Conservation (phyloP, 2,797 vertebrate genomes). For the Pseudopleuronectes americanus region DNA sequence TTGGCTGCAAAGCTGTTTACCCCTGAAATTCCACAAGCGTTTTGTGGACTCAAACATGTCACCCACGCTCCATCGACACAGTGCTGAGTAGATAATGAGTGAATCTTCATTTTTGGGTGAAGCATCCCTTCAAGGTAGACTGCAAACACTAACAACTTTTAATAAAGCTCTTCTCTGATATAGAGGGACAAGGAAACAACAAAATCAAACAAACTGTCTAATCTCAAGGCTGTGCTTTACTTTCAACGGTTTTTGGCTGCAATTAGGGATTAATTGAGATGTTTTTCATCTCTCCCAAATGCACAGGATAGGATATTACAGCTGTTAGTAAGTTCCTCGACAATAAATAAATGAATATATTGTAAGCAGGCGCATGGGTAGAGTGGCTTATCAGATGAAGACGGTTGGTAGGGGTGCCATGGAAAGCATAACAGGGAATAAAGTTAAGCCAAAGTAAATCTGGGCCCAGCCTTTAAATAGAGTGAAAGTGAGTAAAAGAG, state of each 20-base stretch:
- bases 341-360: neutral
- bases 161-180: neutral
- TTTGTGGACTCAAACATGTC: too few species aligned
- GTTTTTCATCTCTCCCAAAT: slow-evolving; percentile 6
- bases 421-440: slow-evolving; percentile 14
- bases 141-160: slow-evolving; percentile 9
- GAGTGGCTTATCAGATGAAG: slow-evolving; percentile 26
- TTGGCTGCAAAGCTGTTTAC: too few species aligned
- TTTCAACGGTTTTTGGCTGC: neutral
- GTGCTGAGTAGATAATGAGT: too few species aligned
- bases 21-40: too few species aligned
- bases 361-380: neutral
- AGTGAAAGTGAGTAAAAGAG: slow-evolving; percentile 28
- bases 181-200: neutral
- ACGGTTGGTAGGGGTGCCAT: slow-evolving; percentile 18
- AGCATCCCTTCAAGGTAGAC: neutral
- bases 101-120: too few species aligned
- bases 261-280: slow-evolving; percentile 16
- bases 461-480: slow-evolving; percentile 22
- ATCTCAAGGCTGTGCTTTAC: neutral
- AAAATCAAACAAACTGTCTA: neutral
- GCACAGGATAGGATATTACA: slow-evolving; percentile 13
- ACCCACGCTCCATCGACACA: too few species aligned
- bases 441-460: slow-evolving; percentile 19
- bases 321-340: slow-evolving; percentile 21